Base-by-base conservation (phyloP, 30 jellyfish, hydroid and myxozoan species). In the Pelagia noctiluca region DNA sequence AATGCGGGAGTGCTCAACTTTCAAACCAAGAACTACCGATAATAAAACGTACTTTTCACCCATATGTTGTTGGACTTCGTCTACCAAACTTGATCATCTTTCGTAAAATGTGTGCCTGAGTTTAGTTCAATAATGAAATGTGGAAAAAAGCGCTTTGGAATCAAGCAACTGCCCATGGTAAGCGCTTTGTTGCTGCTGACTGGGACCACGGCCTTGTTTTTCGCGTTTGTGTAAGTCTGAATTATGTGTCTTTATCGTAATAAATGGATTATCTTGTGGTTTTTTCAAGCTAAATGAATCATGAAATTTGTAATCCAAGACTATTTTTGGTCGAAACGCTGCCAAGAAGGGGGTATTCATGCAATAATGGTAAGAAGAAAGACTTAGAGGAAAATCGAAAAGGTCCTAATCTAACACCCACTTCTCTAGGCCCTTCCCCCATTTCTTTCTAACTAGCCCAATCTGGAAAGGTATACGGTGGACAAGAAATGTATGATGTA, bases 101-200 rank as follows among this genome's bases (percentile, higher is more conserved):
- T 25, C 47, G 22, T n/a, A 65, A 70, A 31, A 70, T 70, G 82
- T 46, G 13, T n/a, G 28, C 62, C 18, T 47, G 25, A 38, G 46
- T 24, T 22, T 13, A 8, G 24, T 31, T 30, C 22, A 28, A 48
- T 16, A 75, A 84, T 73, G 88, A 84, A 84, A 75, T 70, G 61
- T 75, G 88, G 78, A 37, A 75, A 67, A 57, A 86, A 67, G 72
- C 88, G 87, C 16, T 48, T 92, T 65, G 97, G 99, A 48, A 75
- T 91, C 46, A 95, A 94, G 89, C 99, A 94, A 80, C 54, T 94
- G 31, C 99, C 99, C 3, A 50, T 88, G 88, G 19, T 87, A 49
- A 85, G 91, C 31, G 99, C 99, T 13, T 31, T 94, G 50, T n/a
- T 94, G 26, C 61, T 94, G 69, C 80, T 94, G 87, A 74, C 92